Percentiles rank a stretch among this genome's conserved stretches.
Evolutionary conservation across 2,797 vertebrate genomes (phyloP).

Genomic region (Protonibea diacanthus): DNA sequence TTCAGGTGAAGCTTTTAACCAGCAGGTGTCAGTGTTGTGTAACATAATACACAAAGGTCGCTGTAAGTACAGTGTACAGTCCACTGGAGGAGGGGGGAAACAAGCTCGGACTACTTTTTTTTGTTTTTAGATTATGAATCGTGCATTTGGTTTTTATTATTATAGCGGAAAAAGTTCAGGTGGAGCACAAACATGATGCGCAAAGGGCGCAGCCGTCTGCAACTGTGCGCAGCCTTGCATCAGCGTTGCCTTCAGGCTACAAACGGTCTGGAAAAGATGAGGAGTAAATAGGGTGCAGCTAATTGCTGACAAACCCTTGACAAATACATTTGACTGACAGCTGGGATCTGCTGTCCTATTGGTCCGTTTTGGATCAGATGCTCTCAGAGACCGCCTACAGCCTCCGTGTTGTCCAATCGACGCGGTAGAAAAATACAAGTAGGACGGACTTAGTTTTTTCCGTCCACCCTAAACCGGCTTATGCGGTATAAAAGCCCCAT

Average conservation of each 20-base stretch:
- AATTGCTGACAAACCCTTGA: constrained; percentile 22
- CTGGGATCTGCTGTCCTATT: constrained; percentile 42
- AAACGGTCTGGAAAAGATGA: constrained; percentile 4
- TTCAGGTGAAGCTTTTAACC: constrained; percentile 3
- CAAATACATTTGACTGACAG: constrained; percentile 51
- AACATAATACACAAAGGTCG: neutral
- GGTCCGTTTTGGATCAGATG: constrained; percentile 71
- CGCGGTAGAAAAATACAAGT: accelerated
- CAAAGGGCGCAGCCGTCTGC: too few species aligned
- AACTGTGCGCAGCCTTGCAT: neutral
- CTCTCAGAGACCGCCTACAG: constrained; percentile 43
- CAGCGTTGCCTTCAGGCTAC: constrained; percentile 5
- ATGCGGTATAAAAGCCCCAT: constrained; percentile 65
- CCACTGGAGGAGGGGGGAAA: too few species aligned
- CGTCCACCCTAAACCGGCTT: constrained; percentile 41
- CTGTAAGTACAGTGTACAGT: accelerated
- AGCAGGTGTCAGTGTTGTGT: constrained; percentile 60
- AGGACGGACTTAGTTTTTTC: neutral
- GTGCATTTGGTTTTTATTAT: too few species aligned
- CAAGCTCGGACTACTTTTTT: neutral
- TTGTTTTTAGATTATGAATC: accelerated
- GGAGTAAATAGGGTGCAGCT: constrained; percentile 16
- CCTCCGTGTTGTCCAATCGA: constrained; percentile 42
- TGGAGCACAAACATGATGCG: neutral
- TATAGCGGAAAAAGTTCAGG: neutral